Conservation (phyloP, 2,797 vertebrate species). For the Amphiprion clarkii region DNA sequence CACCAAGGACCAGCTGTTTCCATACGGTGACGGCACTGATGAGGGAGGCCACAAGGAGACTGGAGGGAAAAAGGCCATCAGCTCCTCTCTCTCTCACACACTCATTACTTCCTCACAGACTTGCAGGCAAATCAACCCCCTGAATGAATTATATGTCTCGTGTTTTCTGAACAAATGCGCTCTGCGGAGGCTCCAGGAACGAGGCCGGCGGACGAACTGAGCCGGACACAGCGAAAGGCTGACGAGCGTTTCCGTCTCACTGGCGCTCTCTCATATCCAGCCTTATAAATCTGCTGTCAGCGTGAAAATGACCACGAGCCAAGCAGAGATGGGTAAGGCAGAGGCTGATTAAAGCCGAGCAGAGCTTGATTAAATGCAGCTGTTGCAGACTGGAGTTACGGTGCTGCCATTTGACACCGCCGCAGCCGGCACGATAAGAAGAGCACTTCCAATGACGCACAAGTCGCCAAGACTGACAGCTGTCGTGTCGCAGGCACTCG, state of each 20-base stretch:
- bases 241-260: conserved; percentile 21
- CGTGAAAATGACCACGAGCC: conserved; percentile 55
- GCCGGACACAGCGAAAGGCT: conserved; percentile 13
- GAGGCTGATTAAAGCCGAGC: conserved; percentile 67
- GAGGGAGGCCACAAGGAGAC: conserved; percentile 54
- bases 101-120: conserved; percentile 12
- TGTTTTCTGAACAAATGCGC: conserved; percentile 31
- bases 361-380: conserved; percentile 76
- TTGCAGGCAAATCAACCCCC: conserved; percentile 7
- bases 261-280: conserved; percentile 43
- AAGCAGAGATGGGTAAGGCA: conserved; percentile 66
- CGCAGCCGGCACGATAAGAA: conserved; percentile 51
- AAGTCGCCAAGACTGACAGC: conserved; percentile 43
- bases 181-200: background rate
- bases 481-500: conserved; percentile 12
- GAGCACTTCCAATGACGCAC: conserved; percentile 50
- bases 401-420: conserved; percentile 56
- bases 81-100: conserved; percentile 29
- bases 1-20: conserved; percentile 71
- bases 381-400: conserved; percentile 58
- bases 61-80: conserved; percentile 46
- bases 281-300: conserved; percentile 62
- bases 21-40: conserved; percentile 59
- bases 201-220: background rate
- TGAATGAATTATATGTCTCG: conserved; percentile 19